Evolutionary conservation across 2,888 invertebrate species (phyloP).

Genomic region (Malacosoma neustria): DNA sequence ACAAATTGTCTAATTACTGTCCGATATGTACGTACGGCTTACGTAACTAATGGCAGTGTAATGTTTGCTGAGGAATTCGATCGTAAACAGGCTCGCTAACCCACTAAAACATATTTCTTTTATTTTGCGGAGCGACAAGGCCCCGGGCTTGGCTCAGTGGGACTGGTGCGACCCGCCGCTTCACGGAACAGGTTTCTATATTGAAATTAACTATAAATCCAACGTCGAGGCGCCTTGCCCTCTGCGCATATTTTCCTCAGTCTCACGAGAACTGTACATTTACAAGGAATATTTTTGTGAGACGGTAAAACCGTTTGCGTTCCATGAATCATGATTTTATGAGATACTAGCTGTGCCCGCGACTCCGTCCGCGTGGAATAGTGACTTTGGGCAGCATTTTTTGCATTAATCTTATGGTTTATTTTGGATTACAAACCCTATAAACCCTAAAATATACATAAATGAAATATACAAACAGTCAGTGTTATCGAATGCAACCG

Average conservation of each 20-base stretch:
- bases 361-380: no score
- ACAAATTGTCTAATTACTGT: constrained; percentile 56
- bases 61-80: constrained; percentile 56
- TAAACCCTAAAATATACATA: no score
- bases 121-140: constrained; percentile 51
- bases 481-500: no score
- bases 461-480: no score
- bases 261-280: constrained; percentile 27
- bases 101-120: constrained; percentile 74
- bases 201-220: constrained; percentile 62
- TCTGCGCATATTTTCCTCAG: constrained; percentile 46
- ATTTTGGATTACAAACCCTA: no score
- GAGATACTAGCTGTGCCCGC: no score
- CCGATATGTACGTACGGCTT: constrained; percentile 33
- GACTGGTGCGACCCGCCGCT: constrained; percentile 21
- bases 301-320: constrained; percentile 1
- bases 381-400: no score
- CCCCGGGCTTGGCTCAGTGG: constrained; percentile 33
- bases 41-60: constrained; percentile 65
- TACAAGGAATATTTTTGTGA: constrained; percentile 21
- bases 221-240: constrained; percentile 39
- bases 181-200: constrained; percentile 57
- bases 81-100: constrained; percentile 71
- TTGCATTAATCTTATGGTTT: no score
- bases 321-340: background rate